A percentile compares a stretch with the other conserved stretches of the same genome.
Evolutionary conservation across 1,140 invertebrate genomes (phyloP).

Genomic region (Neuroterus valhalla): DNA sequence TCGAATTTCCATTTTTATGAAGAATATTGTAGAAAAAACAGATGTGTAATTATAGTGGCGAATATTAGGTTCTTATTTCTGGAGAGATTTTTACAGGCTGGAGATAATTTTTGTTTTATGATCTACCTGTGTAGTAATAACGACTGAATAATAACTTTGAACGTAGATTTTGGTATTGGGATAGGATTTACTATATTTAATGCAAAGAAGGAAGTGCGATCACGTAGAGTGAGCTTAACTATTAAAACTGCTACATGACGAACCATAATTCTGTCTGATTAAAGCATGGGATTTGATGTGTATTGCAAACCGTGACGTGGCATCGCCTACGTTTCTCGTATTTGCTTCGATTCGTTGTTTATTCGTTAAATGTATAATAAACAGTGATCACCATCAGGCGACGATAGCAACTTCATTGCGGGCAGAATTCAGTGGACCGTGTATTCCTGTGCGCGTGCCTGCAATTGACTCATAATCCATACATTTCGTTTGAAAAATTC

Average conservation of each 20-base stretch:
- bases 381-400: conserved; percentile 51
- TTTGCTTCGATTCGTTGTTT: conserved; percentile 63
- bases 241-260: conserved; percentile 66
- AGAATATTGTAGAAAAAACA: too few species aligned
- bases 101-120: too few species aligned
- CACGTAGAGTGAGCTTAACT: conserved; percentile 57
- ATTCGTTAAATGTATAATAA: conserved; percentile 67
- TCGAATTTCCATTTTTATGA: too few species aligned
- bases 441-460: background rate
- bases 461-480: background rate
- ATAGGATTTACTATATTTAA: conserved; percentile 15
- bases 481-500: background rate
- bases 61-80: too few species aligned
- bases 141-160: too few species aligned
- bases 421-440: conserved; percentile 39
- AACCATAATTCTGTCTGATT: conserved; percentile 69
- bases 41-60: too few species aligned
- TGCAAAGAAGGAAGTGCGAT: conserved; percentile 32
- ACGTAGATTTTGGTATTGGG: too few species aligned
- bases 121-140: too few species aligned
- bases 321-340: conserved; percentile 39
- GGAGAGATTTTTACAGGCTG: too few species aligned
- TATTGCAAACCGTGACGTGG: conserved; percentile 60
- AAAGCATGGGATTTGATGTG: conserved; percentile 66
- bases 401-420: conserved; percentile 43